Base-by-base conservation (phyloP, 2,113 vertebrate species). In the Cacatua alba region DNA sequence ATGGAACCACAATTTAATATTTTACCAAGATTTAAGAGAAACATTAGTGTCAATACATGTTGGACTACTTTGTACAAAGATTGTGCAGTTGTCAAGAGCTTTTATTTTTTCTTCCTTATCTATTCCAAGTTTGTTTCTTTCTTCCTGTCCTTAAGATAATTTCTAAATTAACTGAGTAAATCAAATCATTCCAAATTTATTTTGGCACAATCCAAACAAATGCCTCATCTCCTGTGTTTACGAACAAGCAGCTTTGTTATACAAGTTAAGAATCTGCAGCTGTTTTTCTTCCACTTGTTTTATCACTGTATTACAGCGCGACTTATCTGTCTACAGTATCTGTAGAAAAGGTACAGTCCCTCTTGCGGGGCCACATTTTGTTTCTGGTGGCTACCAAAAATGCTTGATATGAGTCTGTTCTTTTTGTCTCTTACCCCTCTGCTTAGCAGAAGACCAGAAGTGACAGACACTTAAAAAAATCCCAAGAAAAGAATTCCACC, bases 121-220 rank as follows among this genome's bases (percentile, higher is more conserved):
- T 75, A 33, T 43, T 43, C 37, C 37, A 86, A 74, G 13, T 78
- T 67, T 78, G 6, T 79, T 78, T 79, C 6, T 74, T 91, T 93
- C 67, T 72, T 90, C 67, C 62, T 29, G 48, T 80, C 44, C 78
- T 90, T 63, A 76, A 88, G 63, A 86, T 85, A 92, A 80, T 80
- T 96, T 96, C 59, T 65, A 93, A 94, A 90, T 88, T 80, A 94
- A 74, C 48, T 29, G 63, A 88, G 63, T 82, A 93, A 82, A 90
- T 94, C 21, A 88, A 83, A 88, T 92, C 5, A 76, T 55, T 74
- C 53, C 49, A 80, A 26, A 88, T 86, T 94, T 92, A 77, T 80
- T 90, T 82, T 92, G 76, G 75, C 78, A 85, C 35, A 77, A 80
- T 91, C 44, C 63, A 87, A 91, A 82, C 78, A 88, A 92, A 53